A percentile compares a stretch with the other conserved stretches of the same genome.
Evolutionary conservation across 2,113 vertebrate species (phyloP).

Genomic region (Telmatochromis sp.): DNA sequence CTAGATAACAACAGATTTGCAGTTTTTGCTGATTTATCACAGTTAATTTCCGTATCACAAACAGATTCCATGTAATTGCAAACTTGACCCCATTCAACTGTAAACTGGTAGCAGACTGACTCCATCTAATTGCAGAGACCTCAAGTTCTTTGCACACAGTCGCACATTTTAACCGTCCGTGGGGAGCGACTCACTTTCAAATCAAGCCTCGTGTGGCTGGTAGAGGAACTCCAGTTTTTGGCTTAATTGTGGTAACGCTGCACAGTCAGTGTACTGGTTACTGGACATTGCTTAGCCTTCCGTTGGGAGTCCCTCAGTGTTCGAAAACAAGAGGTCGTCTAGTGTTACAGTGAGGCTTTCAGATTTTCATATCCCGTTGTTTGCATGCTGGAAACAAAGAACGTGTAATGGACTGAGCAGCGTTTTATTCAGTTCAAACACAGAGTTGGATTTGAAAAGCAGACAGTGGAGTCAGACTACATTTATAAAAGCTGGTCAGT

Average conservation of each 20-base stretch:
- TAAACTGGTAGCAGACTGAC: background rate
- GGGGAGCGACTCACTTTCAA: background rate
- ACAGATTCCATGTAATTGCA: background rate
- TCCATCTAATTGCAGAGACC: background rate
- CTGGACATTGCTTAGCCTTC: background rate
- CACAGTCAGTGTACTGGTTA: background rate
- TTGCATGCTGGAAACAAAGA: background rate
- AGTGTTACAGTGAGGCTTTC: background rate
- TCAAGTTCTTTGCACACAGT: background rate
- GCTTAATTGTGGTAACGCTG: background rate
- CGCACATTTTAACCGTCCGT: background rate
- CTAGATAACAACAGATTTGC: background rate
- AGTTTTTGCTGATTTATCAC: background rate
- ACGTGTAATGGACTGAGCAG: background rate
- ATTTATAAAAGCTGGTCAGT: background rate
- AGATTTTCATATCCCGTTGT: background rate
- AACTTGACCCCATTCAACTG: background rate
- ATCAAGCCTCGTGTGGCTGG: rapidly evolving
- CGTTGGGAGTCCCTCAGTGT: background rate
- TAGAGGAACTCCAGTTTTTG: background rate
- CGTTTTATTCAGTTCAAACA: background rate
- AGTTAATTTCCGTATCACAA: background rate
- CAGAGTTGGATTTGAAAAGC: background rate
- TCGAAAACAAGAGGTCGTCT: background rate
- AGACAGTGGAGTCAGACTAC: background rate